Evolutionary conservation across 2,888 invertebrate species (phyloP).

Genomic region (Criorhina ranunculi): DNA sequence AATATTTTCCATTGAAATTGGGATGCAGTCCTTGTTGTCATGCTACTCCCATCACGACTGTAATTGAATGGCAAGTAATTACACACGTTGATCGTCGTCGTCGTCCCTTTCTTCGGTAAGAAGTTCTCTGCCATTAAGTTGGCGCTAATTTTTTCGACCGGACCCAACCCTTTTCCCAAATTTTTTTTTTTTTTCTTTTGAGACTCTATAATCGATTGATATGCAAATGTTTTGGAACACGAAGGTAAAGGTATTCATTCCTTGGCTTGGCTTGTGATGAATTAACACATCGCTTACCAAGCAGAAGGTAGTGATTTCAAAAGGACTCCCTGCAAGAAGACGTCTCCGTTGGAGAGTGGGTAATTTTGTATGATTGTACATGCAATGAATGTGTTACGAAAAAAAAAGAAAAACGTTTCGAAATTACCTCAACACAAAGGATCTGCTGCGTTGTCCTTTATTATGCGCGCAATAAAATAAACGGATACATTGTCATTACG

Average conservation of each 20-base stretch:
- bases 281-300: slow-evolving; percentile 60
- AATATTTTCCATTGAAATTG: neutral
- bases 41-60: slow-evolving; percentile 40
- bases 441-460: slow-evolving; percentile 60
- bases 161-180: slow-evolving; percentile 70
- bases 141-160: slow-evolving; percentile 65
- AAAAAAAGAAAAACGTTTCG: slow-evolving; percentile 10
- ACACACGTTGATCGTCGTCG: slow-evolving; percentile 58
- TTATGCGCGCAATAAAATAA: slow-evolving; percentile 69
- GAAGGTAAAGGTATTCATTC: slow-evolving; percentile 2
- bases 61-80: slow-evolving; percentile 73
- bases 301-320: slow-evolving; percentile 62
- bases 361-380: slow-evolving; percentile 37
- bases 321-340: slow-evolving; percentile 35
- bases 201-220: slow-evolving; percentile 66
- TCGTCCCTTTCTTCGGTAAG: too few species aligned
- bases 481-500: slow-evolving; percentile 72
- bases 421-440: slow-evolving; percentile 62
- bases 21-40: slow-evolving; percentile 37
- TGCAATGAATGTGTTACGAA: neutral
- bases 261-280: slow-evolving; percentile 45
- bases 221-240: slow-evolving; percentile 61
- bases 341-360: slow-evolving; percentile 36
- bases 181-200: slow-evolving; percentile 61
- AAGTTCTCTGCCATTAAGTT: slow-evolving; percentile 51